Evolutionary conservation across 2,113 vertebrate species (phyloP), one percentile per base, ranked within the genome.

Genomic region (Pterocles orientalis): DNA sequence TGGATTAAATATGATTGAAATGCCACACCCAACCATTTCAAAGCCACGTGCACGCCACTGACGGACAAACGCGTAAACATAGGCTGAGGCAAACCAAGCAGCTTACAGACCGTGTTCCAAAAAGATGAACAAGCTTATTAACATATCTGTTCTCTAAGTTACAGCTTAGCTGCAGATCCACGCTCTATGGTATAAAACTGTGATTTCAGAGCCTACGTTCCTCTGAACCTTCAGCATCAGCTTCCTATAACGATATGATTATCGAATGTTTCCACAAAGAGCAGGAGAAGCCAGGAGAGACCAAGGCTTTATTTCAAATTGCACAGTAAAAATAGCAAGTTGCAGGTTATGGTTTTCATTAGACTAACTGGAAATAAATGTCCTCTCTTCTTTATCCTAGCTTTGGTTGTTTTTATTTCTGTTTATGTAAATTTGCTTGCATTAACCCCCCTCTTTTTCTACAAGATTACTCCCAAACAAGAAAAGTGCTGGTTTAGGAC

Each of bases 221-320:
- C 82, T 90, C 82, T 51, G 71, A 88, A 95, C 10, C 9, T 34
- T 68, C 56, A 88, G 68, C 75, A 80, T 58, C 87, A 82, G 68
- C 29, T 66, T 90, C 39, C 68, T 68, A 25, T 48, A 89, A 79
- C 14, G 54, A 73, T 54, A 88, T 6, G 21, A 70, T 58, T 85
- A 87, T 61, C 77, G 58, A 82, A 88, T 47, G 36, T 66, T 91
- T 96, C 92, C 90, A 94, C 87, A 78, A 91, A 91, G 60, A 95
- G 58, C 41, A 80, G 54, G 3, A 86, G 36, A 70, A 96, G 51
- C 39, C 56, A 82, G 76, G 13, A 73, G 36, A 86, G n/a, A 88
- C 12, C 1, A 16, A 20, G 36, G 14, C 71, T 75, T 85, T 50
- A 43, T 75, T 94, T 86, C 65, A 83, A 77, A 90, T 53, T 41